Conservation (phyloP, 2,113 vertebrate genomes). For the Pongo abelii region DNA sequence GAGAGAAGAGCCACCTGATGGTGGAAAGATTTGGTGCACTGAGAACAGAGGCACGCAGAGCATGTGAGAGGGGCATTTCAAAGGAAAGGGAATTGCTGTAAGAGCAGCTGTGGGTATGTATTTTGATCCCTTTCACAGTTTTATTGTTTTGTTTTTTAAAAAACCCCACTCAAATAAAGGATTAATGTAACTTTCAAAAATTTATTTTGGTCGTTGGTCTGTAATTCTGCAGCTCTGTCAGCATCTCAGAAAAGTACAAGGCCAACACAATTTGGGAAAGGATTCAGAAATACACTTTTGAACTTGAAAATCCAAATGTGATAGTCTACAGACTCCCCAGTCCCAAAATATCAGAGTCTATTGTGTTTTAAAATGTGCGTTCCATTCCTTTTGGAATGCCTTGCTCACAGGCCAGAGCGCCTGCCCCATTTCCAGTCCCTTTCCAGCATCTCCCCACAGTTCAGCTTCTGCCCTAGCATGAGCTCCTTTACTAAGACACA, state of each 20-base stretch:
- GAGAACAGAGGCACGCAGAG: background rate
- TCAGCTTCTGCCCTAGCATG: background rate
- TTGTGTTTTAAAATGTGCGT: background rate
- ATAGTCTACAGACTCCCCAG: background rate
- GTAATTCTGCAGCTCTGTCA: background rate
- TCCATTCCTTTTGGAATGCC: background rate
- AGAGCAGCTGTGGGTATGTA: background rate
- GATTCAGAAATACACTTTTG: background rate
- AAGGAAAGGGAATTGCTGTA: background rate
- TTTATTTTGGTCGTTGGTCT: background rate
- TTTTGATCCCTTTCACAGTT: background rate
- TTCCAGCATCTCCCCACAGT: background rate
- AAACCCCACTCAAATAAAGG: background rate
- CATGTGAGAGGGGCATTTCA: background rate
- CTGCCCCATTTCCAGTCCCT: background rate
- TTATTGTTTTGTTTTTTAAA: background rate
- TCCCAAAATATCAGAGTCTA: background rate
- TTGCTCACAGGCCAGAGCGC: accelerated
- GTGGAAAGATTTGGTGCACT: background rate
- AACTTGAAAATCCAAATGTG: background rate
- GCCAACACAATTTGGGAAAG: background rate
- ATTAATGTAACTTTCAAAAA: background rate
- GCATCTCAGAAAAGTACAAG: background rate
- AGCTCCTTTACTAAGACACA: background rate
- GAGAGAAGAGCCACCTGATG: background rate